Conservation (phyloP, 2,888 invertebrate genomes). For the Stictocephala bisonia region DNA sequence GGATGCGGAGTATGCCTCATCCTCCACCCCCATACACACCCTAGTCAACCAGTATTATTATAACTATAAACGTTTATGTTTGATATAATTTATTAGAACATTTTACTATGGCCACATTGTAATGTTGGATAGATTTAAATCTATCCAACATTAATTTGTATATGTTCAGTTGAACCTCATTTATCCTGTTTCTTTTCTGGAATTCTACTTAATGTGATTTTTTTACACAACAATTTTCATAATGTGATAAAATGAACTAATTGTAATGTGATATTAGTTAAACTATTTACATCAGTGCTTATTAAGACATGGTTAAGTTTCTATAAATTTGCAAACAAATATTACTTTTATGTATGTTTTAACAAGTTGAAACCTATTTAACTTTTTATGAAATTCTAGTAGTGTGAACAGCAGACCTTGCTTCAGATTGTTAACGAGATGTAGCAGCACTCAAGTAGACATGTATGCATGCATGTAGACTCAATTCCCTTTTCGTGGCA, state of each 20-base stretch:
- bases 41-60: constrained; percentile 59
- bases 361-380: not conserved
- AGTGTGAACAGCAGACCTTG: no score
- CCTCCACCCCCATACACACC: constrained; percentile 72
- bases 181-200: no score
- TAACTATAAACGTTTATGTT: not conserved
- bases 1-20: constrained; percentile 61
- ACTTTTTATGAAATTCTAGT: not conserved
- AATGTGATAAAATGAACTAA: no score
- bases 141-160: not conserved
- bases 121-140: not conserved
- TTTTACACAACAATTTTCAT: no score
- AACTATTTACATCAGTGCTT: no score
- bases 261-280: no score
- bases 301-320: not conserved
- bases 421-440: no score
- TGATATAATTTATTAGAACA: not conserved
- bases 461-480: no score
- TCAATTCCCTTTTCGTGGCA: no score
- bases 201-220: no score
- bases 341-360: constrained; percentile 9
- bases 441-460: no score
- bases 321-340: not conserved
- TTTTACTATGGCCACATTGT: not conserved
- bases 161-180: no score